Percentiles rank a stretch among this genome's conserved stretches.
Evolutionary conservation across 2,888 invertebrate species (phyloP).

Genomic region (Balanococcus diminutus): DNA sequence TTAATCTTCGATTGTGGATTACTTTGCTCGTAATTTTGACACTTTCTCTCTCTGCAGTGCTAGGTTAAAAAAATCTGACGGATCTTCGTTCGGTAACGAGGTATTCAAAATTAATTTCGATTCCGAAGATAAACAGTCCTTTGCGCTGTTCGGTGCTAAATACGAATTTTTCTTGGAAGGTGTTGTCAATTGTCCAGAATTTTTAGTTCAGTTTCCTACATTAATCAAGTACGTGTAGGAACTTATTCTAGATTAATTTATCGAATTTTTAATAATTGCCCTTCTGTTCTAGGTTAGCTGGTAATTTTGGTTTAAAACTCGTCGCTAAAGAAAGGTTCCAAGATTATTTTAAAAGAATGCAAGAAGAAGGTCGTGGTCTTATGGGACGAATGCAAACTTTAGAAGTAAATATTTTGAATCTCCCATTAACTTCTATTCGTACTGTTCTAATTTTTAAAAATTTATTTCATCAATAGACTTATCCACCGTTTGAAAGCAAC

Average conservation of each 20-base stretch:
- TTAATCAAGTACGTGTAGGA: slow-evolving; percentile 66
- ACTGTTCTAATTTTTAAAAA: not conserved
- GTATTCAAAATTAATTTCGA: slow-evolving; percentile 77
- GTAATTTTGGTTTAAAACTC: slow-evolving; percentile 64
- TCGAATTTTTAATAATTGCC: not conserved
- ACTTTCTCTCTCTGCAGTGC: slow-evolving; percentile 61
- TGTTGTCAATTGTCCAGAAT: slow-evolving; percentile 98
- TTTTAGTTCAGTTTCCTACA: slow-evolving; percentile 90
- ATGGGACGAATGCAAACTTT: slow-evolving; percentile 80
- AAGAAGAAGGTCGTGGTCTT: slow-evolving; percentile 66
- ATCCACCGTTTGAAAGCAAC: slow-evolving; percentile 69
- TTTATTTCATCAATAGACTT: slow-evolving; percentile 64
- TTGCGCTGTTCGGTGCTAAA: slow-evolving; percentile 90
- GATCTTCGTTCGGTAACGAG: slow-evolving; percentile 76
- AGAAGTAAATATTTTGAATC: slow-evolving; percentile 63
- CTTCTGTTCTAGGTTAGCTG: slow-evolving; percentile 62
- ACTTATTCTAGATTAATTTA: not conserved
- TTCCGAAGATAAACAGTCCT: slow-evolving; percentile 67
- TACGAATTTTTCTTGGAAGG: slow-evolving; percentile 95
- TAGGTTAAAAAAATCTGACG: slow-evolving; percentile 67
- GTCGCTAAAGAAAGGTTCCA: slow-evolving; percentile 69
- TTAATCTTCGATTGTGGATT: not conserved
- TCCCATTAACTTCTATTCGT: not conserved
- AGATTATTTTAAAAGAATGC: slow-evolving; percentile 76
- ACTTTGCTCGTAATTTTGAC: not conserved